Percentiles rank a stretch among this genome's conserved stretches.
These are phyloP conservation scores for Corvus cornix DNA, from an alignment of 2,113 vertebrate genomes.

Conservation along the genomic window DNA sequence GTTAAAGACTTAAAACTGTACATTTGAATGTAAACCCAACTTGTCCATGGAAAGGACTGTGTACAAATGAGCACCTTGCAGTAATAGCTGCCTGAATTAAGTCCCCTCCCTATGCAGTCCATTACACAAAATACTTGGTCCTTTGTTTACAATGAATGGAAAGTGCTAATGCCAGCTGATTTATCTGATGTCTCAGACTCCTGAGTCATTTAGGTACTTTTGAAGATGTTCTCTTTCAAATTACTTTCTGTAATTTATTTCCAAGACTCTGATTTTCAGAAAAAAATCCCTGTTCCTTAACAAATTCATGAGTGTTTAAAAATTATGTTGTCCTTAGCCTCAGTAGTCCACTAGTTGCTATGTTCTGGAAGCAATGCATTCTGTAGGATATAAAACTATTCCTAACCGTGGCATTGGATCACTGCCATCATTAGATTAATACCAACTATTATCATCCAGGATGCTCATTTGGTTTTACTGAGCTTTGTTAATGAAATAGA, in stretches of 20 bases:
- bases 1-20: background rate
- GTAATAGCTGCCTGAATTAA: background rate
- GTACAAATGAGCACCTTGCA: background rate
- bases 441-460: conserved; percentile 43
- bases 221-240: background rate
- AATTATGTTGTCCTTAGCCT: conserved; percentile 33
- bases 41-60: background rate
- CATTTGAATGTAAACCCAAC: background rate
- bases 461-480: conserved; percentile 61
- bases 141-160: background rate
- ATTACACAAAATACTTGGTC: background rate
- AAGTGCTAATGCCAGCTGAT: background rate
- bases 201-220: background rate
- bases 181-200: background rate
- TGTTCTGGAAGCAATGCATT: conserved; percentile 16
- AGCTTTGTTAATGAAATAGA: conserved; percentile 57
- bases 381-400: conserved; percentile 15
- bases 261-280: background rate
- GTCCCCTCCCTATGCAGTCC: background rate
- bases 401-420: background rate
- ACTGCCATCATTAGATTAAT: conserved; percentile 48
- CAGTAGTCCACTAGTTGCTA: background rate
- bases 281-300: background rate
- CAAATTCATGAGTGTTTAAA: background rate
- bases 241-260: background rate